Evolutionary conservation across 2,888 invertebrate species (phyloP).

Genomic region (Lasioglossum figueresi): DNA sequence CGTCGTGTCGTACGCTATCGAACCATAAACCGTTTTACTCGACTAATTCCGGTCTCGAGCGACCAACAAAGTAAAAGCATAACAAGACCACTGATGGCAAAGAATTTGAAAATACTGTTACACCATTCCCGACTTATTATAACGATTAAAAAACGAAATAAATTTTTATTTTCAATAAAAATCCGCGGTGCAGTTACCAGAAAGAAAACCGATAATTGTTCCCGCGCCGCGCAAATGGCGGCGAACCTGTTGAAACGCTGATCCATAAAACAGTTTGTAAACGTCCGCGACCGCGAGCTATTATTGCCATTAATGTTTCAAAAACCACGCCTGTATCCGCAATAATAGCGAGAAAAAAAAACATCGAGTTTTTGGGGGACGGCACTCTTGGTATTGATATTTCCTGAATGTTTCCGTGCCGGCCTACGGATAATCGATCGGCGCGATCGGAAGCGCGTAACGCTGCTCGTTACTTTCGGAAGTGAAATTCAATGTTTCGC

Average conservation of each 20-base stretch:
- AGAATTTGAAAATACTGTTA: background rate
- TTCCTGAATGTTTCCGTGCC: background rate
- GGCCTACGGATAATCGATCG: conserved; percentile 18
- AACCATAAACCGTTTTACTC: background rate
- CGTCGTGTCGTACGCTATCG: background rate
- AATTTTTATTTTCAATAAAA: background rate
- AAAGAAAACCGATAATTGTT: background rate
- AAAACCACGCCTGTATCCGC: background rate
- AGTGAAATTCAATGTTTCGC: conserved; percentile 42
- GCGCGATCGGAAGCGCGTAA: background rate
- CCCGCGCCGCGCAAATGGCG: background rate
- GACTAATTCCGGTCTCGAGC: background rate
- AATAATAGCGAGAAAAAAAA: background rate
- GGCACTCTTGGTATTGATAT: background rate
- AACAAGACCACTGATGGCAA: background rate
- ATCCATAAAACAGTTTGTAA: background rate
- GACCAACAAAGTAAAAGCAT: background rate
- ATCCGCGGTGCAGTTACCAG: background rate
- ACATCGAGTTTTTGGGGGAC: background rate
- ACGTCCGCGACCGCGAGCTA: background rate
- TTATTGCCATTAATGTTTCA: background rate
- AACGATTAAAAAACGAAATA: background rate
- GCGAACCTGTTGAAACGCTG: background rate
- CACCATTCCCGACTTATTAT: background rate
- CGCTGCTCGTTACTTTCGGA: conserved; percentile 29